Evolutionary conservation across 2,888 invertebrate species (phyloP).

Genomic region (Perizoma flavofasciatum): DNA sequence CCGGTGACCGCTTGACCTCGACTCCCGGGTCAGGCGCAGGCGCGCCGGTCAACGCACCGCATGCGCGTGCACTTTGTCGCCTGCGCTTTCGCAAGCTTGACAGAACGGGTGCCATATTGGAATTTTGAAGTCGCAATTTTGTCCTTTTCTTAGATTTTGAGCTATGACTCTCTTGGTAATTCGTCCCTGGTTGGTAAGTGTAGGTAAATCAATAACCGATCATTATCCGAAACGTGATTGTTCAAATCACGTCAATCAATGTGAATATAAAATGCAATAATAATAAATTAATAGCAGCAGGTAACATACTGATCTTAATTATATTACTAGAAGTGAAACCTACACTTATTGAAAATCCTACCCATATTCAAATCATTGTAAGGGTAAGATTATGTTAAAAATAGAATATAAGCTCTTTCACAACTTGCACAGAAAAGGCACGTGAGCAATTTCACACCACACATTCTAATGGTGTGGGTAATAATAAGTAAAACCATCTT

Average conservation of each 20-base stretch:
- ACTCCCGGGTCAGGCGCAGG: slow-evolving; percentile 59
- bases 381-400: not conserved
- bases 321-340: too few species aligned
- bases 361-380: too few species aligned
- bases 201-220: too few species aligned
- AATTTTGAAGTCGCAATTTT: slow-evolving; percentile 32
- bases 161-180: not conserved
- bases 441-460: slow-evolving; percentile 5
- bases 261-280: too few species aligned
- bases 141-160: not conserved
- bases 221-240: too few species aligned
- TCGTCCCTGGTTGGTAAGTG: too few species aligned
- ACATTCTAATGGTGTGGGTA: slow-evolving; percentile 25
- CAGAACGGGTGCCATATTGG: slow-evolving; percentile 49
- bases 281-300: too few species aligned
- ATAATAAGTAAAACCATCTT: slow-evolving; percentile 9
- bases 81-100: slow-evolving; percentile 57
- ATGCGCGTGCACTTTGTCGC: slow-evolving; percentile 57
- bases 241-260: too few species aligned
- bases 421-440: not conserved
- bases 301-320: too few species aligned
- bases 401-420: not conserved
- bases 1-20: slow-evolving; percentile 78
- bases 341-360: too few species aligned
- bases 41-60: slow-evolving; percentile 71